These are phyloP conservation scores for Drosophila auraria DNA, from an alignment of 1,140 invertebrate genomes.

Conservation along the genomic window DNA sequence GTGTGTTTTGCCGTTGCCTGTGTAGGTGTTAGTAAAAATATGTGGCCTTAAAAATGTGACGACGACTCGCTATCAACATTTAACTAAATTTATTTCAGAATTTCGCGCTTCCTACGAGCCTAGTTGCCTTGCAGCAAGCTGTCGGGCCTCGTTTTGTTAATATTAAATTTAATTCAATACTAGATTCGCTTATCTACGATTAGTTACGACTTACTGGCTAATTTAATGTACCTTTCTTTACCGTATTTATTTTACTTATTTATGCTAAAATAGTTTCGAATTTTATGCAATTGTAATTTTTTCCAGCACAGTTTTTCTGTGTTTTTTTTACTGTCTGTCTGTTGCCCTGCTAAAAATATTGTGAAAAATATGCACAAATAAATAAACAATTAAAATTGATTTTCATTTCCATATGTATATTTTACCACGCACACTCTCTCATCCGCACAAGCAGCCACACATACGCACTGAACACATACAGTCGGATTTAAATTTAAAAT, in stretches of 20 bases:
- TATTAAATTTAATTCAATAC: slow-evolving; percentile 47
- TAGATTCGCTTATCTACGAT: slow-evolving; percentile 60
- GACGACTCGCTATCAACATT: slow-evolving; percentile 62
- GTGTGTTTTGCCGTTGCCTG: slow-evolving; percentile 10
- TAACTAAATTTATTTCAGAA: slow-evolving; percentile 81
- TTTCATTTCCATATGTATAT: slow-evolving; percentile 49
- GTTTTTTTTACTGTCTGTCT: slow-evolving; percentile 9
- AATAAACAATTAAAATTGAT: slow-evolving; percentile 78
- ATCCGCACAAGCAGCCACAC: slow-evolving; percentile 24
- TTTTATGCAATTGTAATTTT: slow-evolving; percentile 51
- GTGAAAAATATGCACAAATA: slow-evolving; percentile 76
- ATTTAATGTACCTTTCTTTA: slow-evolving; percentile 57
- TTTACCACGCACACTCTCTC: slow-evolving; percentile 36
- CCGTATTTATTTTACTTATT: slow-evolving; percentile 58
- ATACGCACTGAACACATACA: slow-evolving; percentile 70
- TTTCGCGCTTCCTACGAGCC: slow-evolving; percentile 71
- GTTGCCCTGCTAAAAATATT: slow-evolving; percentile 65
- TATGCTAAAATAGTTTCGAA: slow-evolving; percentile 67
- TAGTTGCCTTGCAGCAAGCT: slow-evolving; percentile 46
- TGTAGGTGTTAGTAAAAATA: slow-evolving; percentile 64
- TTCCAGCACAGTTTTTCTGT: slow-evolving; percentile 25
- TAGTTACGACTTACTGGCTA: slow-evolving; percentile 71
- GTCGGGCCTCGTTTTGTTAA: slow-evolving; percentile 41
- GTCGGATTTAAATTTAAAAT: slow-evolving; percentile 79
- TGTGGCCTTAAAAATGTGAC: slow-evolving; percentile 69